Base-by-base conservation (phyloP, 2,113 vertebrate genomes). In the Chloropsis hardwickii region DNA sequence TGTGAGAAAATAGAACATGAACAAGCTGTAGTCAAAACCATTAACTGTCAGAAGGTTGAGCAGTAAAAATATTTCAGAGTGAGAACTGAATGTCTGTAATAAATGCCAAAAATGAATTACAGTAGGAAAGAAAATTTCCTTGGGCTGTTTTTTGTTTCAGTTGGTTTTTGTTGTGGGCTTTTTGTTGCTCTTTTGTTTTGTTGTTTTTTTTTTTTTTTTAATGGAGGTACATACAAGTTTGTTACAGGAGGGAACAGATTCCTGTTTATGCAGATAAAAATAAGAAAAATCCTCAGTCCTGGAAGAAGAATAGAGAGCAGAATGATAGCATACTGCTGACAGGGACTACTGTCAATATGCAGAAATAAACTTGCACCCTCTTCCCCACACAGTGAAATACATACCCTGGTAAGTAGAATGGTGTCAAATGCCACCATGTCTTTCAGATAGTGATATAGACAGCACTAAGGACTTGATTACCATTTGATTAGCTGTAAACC, bases 1-100 rank as follows among this genome's bases (percentile, higher is more conserved):
- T 33, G 35, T 37, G 58, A 95, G 58, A 93, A 96, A 91, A 92
- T 40, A 58, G 12, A 89, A 81, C n/a, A 62, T 17, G 72, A 95
- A 84, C 54, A 92, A 91, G 40, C 61, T 77, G 33, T 53, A 90
- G 88, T 88, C 64, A 94, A 93, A 90, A 70, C 70, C 66, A 89
- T 79, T 94, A 91, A 79, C 78, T 89, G 77, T 89, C 87, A 94
- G 56, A 89, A 72, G 28, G 37, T 92, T 53, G 37, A 92, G 33
- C 44, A 72, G 35, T 69, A 92, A 95, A 95, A 92, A 81, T 72
- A 89, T 57, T 60, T 92, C 62, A 88, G 50, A 71, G 58, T 54
- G 66, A 72, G 45, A 94, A 83, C 9, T 54, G 57, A 80, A 79
- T 39, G 35, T 85, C 88, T 94, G 66, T 47, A 95, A 82, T 79